A percentile compares a stretch with the other conserved stretches of the same genome.
phyloP scores from a whole-genome alignment of 2,113 vertebrate species.

The Psammodynastes pulverulentus region DNA sequence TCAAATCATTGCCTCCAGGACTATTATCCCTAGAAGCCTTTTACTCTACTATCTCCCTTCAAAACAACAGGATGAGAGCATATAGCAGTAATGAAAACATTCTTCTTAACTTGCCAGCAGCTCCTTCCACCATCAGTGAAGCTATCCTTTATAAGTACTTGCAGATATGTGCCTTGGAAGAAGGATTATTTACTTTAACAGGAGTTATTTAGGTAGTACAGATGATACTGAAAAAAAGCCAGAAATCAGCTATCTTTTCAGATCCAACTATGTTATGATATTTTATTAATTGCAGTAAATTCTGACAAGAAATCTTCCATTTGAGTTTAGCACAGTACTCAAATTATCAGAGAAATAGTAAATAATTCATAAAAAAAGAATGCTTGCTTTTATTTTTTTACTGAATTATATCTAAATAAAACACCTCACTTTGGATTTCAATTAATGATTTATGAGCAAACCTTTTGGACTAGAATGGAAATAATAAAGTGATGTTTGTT shows the following conservation, averaged over 20 bases:
- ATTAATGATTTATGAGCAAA: accelerated
- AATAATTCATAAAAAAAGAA: not conserved
- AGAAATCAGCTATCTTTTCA: not conserved
- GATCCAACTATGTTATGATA: not conserved
- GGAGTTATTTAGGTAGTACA: not conserved
- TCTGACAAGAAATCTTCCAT: not conserved
- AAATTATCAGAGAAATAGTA: not conserved
- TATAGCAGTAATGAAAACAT: not conserved
- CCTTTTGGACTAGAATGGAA: not conserved
- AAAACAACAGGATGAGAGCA: not conserved
- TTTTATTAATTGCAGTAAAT: not conserved
- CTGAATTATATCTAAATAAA: not conserved
- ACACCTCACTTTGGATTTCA: not conserved
- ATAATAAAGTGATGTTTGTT: not conserved
- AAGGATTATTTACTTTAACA: not conserved
- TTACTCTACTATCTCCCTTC: not conserved
- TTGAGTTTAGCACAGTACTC: not conserved
- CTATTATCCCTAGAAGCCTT: not conserved
- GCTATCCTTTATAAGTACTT: not conserved
- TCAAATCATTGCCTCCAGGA: not conserved
- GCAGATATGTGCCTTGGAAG: not conserved
- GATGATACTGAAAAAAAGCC: not conserved
- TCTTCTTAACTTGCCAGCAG: not conserved
- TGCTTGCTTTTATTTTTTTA: not conserved
- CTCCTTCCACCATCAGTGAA: not conserved